These are phyloP conservation scores for Tribolium madens DNA, from an alignment of 1,140 invertebrate species.

Conservation along the genomic window DNA sequence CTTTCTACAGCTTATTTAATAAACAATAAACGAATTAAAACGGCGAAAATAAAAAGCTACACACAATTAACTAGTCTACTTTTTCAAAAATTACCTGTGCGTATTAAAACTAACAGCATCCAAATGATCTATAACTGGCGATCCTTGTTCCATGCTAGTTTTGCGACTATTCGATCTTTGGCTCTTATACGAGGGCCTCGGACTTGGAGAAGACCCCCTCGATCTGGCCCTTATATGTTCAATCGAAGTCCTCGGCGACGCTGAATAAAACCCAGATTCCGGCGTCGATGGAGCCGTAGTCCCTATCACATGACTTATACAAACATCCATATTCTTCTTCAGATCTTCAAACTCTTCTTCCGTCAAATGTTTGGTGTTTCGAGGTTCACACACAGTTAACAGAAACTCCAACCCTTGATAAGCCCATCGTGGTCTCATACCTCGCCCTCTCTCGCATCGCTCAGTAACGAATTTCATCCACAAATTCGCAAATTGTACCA, in stretches of 20 bases:
- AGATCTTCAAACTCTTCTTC: constrained; percentile 81
- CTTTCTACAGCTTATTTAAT: constrained; percentile 44
- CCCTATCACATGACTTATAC: constrained; percentile 85
- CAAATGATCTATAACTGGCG: constrained; percentile 53
- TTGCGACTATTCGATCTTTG: constrained; percentile 59
- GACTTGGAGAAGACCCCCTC: constrained; percentile 61
- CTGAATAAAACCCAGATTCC: constrained; percentile 64
- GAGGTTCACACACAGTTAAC: constrained; percentile 83
- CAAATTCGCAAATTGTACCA: constrained; percentile 82
- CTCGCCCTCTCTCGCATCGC: constrained; percentile 85
- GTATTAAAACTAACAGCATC: constrained; percentile 50
- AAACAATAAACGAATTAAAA: too few relatives aligned
- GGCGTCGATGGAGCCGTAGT: constrained; percentile 67
- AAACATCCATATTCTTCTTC: constrained; percentile 67
- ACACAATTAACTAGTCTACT: too few relatives aligned
- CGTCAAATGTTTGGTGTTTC: constrained; percentile 79
- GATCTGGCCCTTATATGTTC: constrained; percentile 59
- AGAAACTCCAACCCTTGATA: constrained; percentile 89
- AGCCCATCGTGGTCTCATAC: constrained; percentile 86
- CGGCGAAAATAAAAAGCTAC: too few relatives aligned
- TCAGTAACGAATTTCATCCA: constrained; percentile 91
- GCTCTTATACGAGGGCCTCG: constrained; percentile 61
- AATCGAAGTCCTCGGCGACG: constrained; percentile 65
- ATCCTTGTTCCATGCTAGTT: constrained; percentile 62
- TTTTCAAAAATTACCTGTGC: too few relatives aligned